Evolutionary conservation across 2,113 vertebrate species (phyloP).

Genomic region (Chaetodon auriga): DNA sequence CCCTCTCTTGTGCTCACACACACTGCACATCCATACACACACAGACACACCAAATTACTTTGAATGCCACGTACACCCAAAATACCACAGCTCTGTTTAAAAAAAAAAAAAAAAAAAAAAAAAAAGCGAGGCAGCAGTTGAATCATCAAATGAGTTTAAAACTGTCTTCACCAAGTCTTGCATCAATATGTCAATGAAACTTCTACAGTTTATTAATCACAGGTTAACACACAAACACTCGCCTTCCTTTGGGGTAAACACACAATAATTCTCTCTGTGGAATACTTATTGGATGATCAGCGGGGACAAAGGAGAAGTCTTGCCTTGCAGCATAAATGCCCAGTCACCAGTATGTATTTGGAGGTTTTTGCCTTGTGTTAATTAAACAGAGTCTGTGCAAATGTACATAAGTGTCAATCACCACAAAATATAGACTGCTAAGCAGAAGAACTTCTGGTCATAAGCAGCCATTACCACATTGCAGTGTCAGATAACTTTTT

Average conservation of each 20-base stretch:
- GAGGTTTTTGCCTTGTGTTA: background rate
- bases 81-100: conserved; percentile 22
- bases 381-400: conserved; percentile 26
- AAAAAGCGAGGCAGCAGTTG: conserved; percentile 31
- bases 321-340: conserved; percentile 17
- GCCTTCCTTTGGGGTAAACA: background rate
- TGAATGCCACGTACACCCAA: conserved; percentile 12
- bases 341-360: background rate
- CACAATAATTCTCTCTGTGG: conserved; percentile 25
- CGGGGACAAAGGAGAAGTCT: conserved; percentile 27
- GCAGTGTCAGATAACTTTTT: background rate
- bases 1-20: background rate
- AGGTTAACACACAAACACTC: conserved; percentile 5
- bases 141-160: conserved; percentile 35
- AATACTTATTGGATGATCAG: conserved; percentile 28
- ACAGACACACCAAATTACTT: conserved; percentile 17
- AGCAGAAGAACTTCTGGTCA: background rate
- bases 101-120: too few species aligned
- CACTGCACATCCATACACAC: conserved; percentile 25
- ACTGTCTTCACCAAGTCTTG: conserved; percentile 20
- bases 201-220: conserved; percentile 11
- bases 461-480: conserved; percentile 1
- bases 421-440: conserved; percentile 13
- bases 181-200: background rate
- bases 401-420: conserved; percentile 28